Evolutionary conservation across 2,888 invertebrate species (phyloP).

Genomic region (Leistus spinibarbis): DNA sequence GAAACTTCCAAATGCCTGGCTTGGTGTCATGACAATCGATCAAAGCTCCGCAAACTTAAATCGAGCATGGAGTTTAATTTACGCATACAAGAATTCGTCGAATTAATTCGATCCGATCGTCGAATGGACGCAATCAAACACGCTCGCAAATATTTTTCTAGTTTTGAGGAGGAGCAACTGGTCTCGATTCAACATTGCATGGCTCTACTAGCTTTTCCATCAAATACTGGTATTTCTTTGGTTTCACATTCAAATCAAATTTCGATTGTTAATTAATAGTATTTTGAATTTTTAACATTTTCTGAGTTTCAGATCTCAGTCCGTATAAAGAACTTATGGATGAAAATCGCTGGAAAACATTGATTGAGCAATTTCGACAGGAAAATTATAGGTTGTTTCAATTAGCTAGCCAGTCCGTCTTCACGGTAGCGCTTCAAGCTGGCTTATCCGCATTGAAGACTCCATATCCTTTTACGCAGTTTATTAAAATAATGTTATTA

Average conservation of each 20-base stretch:
- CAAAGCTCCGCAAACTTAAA: constrained; percentile 90
- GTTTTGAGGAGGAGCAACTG: constrained; percentile 85
- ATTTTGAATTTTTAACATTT: background rate
- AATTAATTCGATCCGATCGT: constrained; percentile 84
- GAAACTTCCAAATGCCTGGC: constrained; percentile 88
- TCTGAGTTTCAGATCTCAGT: constrained; percentile 61
- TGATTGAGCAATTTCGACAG: constrained; percentile 88
- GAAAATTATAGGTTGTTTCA: constrained; percentile 96
- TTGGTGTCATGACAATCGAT: constrained; percentile 97
- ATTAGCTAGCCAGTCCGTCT: constrained; percentile 86
- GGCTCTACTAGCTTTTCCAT: constrained; percentile 94
- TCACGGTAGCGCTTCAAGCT: constrained; percentile 90
- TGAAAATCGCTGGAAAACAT: constrained; percentile 76
- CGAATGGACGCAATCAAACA: constrained; percentile 93
- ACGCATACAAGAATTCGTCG: constrained; percentile 92
- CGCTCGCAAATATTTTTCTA: constrained; percentile 90
- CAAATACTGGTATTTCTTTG: constrained; percentile 68
- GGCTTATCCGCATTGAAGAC: constrained; percentile 96
- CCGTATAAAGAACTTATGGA: constrained; percentile 73
- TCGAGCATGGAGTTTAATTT: constrained; percentile 96
- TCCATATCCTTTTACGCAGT: constrained; percentile 69
- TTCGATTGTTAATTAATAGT: constrained; percentile 23
- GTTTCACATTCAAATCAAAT: constrained; percentile 6
- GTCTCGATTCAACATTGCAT: constrained; percentile 91
- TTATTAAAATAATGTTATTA: background rate